phyloP scores from a whole-genome alignment of 2,113 vertebrate genomes.

The Macquaria australasica region DNA sequence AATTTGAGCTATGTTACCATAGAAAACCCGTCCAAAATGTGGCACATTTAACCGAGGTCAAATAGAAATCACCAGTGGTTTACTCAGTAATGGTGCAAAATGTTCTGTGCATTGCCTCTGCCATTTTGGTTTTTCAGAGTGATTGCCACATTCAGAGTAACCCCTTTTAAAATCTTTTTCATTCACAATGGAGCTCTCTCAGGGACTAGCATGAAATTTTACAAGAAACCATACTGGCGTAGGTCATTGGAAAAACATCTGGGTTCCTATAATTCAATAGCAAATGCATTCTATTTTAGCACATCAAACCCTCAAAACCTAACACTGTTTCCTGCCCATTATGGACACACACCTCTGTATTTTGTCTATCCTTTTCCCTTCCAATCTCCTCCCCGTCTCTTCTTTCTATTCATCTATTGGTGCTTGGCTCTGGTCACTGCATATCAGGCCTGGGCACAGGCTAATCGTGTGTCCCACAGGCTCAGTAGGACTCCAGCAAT shows the following conservation, averaged over 20 bases:
- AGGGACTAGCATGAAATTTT: not conserved
- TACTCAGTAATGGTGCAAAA: slow-evolving; percentile 16
- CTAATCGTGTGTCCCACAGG: slow-evolving; percentile 64
- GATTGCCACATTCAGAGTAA: slow-evolving; percentile 35
- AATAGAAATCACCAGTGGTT: slow-evolving; percentile 28
- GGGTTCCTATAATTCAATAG: slow-evolving; percentile 25
- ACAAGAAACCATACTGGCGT: not conserved
- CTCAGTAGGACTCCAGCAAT: slow-evolving; percentile 63
- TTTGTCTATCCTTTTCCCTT: not conserved
- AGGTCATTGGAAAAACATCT: slow-evolving; percentile 18
- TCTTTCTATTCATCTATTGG: slow-evolving; percentile 47
- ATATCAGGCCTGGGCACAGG: slow-evolving; percentile 59
- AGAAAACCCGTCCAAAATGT: slow-evolving; percentile 8
- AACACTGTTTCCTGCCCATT: slow-evolving; percentile 9
- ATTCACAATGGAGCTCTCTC: slow-evolving; percentile 19
- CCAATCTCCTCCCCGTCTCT: slow-evolving; percentile 7
- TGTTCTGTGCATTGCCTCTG: not conserved
- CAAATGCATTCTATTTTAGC: slow-evolving; percentile 34
- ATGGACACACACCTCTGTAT: slow-evolving; percentile 15
- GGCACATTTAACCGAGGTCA: not conserved
- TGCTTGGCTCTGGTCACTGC: slow-evolving; percentile 45
- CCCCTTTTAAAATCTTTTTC: slow-evolving; percentile 30
- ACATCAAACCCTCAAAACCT: not conserved
- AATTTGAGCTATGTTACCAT: not conserved
- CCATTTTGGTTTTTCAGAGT: slow-evolving; percentile 17